Evolutionary conservation across 2,888 invertebrate species (phyloP).

Genomic region (Podotricha telesiphe): DNA sequence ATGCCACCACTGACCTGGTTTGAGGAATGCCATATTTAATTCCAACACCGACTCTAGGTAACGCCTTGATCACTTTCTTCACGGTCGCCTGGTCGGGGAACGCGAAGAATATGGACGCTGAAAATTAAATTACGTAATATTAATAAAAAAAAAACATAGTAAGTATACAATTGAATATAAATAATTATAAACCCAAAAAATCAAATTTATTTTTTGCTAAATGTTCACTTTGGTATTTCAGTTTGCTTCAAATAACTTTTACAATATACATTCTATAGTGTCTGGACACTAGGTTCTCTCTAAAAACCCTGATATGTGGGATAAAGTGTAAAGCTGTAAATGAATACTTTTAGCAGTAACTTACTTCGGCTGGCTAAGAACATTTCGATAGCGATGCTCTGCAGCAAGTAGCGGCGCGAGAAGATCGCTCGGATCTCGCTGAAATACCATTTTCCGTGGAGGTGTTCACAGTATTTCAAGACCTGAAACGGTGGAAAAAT

Average conservation of each 20-base stretch:
- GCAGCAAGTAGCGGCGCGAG: constrained; percentile 96
- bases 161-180: too few species aligned
- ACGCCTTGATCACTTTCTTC: constrained; percentile 98
- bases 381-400: constrained; percentile 98
- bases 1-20: constrained; percentile 87
- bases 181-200: too few species aligned
- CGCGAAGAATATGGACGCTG: constrained; percentile 99
- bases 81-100: constrained; percentile 98
- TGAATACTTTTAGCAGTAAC: too few species aligned
- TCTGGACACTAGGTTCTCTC: too few species aligned
- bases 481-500: constrained; percentile 85
- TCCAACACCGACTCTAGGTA: constrained; percentile 98
- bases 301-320: too few species aligned
- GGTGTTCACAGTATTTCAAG: constrained; percentile 98
- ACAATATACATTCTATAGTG: too few species aligned
- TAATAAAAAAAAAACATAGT: too few species aligned
- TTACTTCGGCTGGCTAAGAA: constrained; percentile 99
- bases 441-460: constrained; percentile 99
- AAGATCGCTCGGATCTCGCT: constrained; percentile 99
- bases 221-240: too few species aligned
- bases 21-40: constrained; percentile 99
- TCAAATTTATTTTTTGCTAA: too few species aligned
- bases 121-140: constrained; percentile 55
- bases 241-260: too few species aligned
- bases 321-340: too few species aligned